Evolutionary conservation across 2,888 invertebrate species (phyloP).

Genomic region (Emmelina monodactyla): DNA sequence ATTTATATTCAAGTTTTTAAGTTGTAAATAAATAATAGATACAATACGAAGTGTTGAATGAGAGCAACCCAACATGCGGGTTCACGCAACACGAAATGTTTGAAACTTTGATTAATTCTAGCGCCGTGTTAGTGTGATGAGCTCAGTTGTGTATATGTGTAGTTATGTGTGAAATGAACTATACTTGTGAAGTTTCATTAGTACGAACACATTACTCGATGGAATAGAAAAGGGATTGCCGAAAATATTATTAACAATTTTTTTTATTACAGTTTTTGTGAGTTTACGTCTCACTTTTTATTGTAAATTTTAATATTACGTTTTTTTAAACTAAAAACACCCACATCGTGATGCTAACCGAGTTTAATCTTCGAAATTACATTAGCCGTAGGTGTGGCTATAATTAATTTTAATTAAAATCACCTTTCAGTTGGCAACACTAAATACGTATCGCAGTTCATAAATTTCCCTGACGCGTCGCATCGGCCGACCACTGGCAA

Average conservation of each 20-base stretch:
- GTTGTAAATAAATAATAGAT: not conserved
- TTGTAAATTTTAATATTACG: too few relatives aligned
- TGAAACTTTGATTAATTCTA: conserved; percentile 63
- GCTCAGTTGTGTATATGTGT: conserved; percentile 19
- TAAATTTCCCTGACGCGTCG: conserved; percentile 58
- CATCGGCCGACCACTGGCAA: conserved; percentile 32
- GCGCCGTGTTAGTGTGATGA: conserved; percentile 46
- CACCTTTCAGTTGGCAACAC: conserved; percentile 60
- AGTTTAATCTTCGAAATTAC: conserved; percentile 53
- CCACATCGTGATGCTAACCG: conserved; percentile 29
- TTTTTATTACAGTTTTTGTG: too few relatives aligned
- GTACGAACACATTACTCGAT: too few relatives aligned
- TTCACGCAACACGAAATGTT: conserved; percentile 51
- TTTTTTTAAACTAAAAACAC: conserved; percentile 20
- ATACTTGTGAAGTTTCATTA: too few relatives aligned
- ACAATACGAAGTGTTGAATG: conserved; percentile 2
- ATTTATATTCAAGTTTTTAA: too few relatives aligned
- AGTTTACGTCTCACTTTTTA: too few relatives aligned
- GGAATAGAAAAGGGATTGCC: too few relatives aligned
- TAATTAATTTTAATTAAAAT: conserved; percentile 66
- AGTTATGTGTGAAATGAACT: too few relatives aligned
- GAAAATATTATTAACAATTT: too few relatives aligned
- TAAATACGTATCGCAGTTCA: conserved; percentile 64
- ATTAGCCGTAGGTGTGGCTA: conserved; percentile 63
- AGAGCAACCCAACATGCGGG: not conserved